Evolutionary conservation across 2,797 vertebrate genomes (phyloP).

Genomic region (Champsocephalus gunnari): DNA sequence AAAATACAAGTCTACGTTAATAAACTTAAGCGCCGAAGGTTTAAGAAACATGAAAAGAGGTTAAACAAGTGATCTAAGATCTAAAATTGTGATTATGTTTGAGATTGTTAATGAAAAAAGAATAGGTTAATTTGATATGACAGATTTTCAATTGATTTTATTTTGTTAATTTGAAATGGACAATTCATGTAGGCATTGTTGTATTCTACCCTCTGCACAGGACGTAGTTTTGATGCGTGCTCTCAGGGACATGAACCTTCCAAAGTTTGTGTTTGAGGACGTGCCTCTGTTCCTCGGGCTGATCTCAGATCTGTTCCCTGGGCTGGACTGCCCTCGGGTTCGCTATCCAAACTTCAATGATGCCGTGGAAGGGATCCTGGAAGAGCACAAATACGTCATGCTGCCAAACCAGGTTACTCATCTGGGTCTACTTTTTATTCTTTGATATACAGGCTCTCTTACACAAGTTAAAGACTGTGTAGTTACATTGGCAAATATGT

Average conservation of each 20-base stretch:
- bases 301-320: constrained; percentile 95
- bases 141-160: background rate
- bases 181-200: no score
- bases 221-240: constrained; percentile 97
- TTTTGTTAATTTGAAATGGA: no score
- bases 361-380: constrained; percentile 89
- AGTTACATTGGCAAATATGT: constrained; percentile 6
- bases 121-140: background rate
- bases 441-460: background rate
- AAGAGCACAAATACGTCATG: constrained; percentile 86
- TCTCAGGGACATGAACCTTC: constrained; percentile 96
- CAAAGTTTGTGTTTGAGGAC: constrained; percentile 98
- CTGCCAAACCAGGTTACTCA: constrained; percentile 89
- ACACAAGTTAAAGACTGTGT: background rate
- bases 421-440: background rate
- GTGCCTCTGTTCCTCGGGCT: constrained; percentile 96
- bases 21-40: background rate
- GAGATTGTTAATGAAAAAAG: no score
- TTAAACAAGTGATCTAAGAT: background rate
- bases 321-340: constrained; percentile 94
- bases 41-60: background rate
- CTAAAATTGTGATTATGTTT: background rate
- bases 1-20: background rate
- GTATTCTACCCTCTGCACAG: constrained; percentile 70
- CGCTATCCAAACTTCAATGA: constrained; percentile 92